These are phyloP conservation scores for Ataeniobius toweri DNA, from an alignment of 2,797 vertebrate species.

Conservation along the genomic window DNA sequence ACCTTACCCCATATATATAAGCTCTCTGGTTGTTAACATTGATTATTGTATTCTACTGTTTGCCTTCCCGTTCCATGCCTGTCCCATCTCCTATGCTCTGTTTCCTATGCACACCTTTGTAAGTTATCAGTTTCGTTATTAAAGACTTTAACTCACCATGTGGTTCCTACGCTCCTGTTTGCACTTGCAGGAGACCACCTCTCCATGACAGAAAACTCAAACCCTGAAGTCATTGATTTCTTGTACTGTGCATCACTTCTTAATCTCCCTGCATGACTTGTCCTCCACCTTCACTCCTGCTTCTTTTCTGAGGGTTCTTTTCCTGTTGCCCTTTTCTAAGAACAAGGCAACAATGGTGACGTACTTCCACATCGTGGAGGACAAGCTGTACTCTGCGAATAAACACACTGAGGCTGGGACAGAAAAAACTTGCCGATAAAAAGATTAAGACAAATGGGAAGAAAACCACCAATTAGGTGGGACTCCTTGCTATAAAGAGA, in stretches of 20 bases:
- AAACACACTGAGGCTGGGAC: conserved; percentile 52
- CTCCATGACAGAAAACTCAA: conserved; percentile 1
- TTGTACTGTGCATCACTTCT: conserved; percentile 9
- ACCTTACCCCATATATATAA: too few species aligned
- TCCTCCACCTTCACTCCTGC: conserved; percentile 36
- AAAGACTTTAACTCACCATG: too few species aligned
- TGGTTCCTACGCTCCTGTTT: too few species aligned
- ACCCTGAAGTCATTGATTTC: conserved; percentile 7
- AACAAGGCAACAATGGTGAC: conserved; percentile 62
- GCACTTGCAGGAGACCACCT: too few species aligned
- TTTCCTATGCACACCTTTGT: too few species aligned
- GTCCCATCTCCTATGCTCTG: too few species aligned
- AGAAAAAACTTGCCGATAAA: conserved; percentile 37
- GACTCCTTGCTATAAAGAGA: conserved; percentile 38
- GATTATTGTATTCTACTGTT: too few species aligned
- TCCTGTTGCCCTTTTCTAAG: conserved; percentile 72
- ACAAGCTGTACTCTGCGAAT: conserved; percentile 58
- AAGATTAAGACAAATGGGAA: conserved; percentile 41
- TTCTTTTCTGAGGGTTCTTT: conserved; percentile 64
- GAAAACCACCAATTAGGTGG: conserved; percentile 23
- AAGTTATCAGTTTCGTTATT: too few species aligned
- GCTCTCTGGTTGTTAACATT: too few species aligned
- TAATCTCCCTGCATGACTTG: conserved; percentile 8
- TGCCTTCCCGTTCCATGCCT: too few species aligned
- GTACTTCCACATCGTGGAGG: conserved; percentile 68